phyloP scores from a whole-genome alignment of 2,888 invertebrate genomes.

The Metalampra italica region DNA sequence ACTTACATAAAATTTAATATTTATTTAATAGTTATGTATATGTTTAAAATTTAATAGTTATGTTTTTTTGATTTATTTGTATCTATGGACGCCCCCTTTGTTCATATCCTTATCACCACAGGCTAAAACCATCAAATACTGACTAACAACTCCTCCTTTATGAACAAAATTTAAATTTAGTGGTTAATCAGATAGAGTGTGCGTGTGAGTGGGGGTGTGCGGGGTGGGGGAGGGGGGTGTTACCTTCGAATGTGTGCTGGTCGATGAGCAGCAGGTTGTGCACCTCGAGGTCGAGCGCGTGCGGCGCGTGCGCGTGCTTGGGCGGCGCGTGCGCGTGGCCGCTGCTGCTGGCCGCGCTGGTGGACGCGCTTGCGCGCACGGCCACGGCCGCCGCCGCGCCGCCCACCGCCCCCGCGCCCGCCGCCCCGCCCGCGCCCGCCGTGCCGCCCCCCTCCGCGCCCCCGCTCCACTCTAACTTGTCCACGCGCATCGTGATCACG shows the following conservation, averaged over 20 bases:
- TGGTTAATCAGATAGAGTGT: too few species aligned
- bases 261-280: slow-evolving; percentile 94
- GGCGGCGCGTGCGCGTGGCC: slow-evolving; percentile 71
- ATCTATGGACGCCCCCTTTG: too few species aligned
- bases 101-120: too few species aligned
- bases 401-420: slow-evolving; percentile 37
- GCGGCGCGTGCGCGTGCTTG: slow-evolving; percentile 74
- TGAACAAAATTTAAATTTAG: too few species aligned
- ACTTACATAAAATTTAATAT: too few species aligned
- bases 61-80: too few species aligned
- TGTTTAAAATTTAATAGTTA: too few species aligned
- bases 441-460: slow-evolving; percentile 35
- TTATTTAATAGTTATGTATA: too few species aligned
- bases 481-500: slow-evolving; percentile 93
- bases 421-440: slow-evolving; percentile 38
- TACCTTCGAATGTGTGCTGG: slow-evolving; percentile 95
- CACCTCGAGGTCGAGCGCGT: slow-evolving; percentile 92
- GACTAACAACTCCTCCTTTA: too few species aligned
- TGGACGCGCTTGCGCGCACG: slow-evolving; percentile 38
- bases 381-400: slow-evolving; percentile 28
- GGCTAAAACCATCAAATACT: too few species aligned
- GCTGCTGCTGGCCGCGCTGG: slow-evolving; percentile 38
- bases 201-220: too few species aligned
- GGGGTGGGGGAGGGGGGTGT: too few species aligned
- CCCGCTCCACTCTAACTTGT: slow-evolving; percentile 89